These are phyloP conservation scores for Bombus breviceps DNA, from an alignment of 1,140 invertebrate genomes.

Conservation along the genomic window DNA sequence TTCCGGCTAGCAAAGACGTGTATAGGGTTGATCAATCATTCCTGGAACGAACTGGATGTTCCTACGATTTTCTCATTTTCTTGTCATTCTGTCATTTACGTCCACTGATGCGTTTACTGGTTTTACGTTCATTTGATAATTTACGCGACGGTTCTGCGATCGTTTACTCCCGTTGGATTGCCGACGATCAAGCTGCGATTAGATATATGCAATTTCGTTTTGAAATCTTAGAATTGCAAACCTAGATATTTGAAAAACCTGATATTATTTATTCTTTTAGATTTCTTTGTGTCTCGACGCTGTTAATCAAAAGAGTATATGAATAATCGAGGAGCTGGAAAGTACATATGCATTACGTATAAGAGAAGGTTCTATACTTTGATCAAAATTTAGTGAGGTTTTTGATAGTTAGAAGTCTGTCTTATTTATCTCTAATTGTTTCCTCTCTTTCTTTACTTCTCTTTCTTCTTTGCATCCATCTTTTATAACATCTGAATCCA, in stretches of 20 bases:
- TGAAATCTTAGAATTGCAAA: background rate
- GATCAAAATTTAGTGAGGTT: too few species aligned
- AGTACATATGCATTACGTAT: background rate
- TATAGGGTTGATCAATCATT: background rate
- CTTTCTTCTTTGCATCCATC: background rate
- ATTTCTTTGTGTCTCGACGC: too few species aligned
- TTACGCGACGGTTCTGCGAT: background rate
- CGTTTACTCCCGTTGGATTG: background rate
- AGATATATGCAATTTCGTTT: background rate
- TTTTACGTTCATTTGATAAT: constrained; percentile 10
- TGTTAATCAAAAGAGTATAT: too few species aligned
- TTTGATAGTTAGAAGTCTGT: background rate
- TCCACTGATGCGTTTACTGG: background rate
- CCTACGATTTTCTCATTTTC: background rate
- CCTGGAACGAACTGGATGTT: background rate
- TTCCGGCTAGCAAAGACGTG: background rate
- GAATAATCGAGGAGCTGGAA: background rate
- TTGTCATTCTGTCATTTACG: background rate
- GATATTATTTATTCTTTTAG: background rate
- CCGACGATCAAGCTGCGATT: background rate
- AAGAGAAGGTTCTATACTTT: too few species aligned
- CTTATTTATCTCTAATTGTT: background rate
- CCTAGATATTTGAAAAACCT: background rate
- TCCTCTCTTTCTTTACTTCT: too few species aligned
- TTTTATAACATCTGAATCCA: too few species aligned